phyloP scores from a whole-genome alignment of 2,113 vertebrate genomes.

The Tor tambroides region DNA sequence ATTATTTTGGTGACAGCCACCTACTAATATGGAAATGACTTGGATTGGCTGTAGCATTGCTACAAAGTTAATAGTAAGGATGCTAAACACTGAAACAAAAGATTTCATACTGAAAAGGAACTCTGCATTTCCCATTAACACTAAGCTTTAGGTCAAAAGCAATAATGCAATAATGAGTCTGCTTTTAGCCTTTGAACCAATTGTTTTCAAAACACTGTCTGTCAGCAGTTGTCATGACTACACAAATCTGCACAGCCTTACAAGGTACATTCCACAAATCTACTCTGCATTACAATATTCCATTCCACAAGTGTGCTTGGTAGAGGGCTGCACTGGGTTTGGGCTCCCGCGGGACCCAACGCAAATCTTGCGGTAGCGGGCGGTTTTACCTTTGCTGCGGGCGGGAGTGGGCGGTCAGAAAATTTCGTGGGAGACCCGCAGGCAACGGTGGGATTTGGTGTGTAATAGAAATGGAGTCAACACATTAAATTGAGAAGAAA shows the following conservation, averaged over 20 bases:
- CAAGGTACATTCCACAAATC: neutral
- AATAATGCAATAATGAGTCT: neutral
- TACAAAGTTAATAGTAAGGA: neutral
- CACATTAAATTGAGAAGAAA: too few species aligned
- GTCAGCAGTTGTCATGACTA: neutral
- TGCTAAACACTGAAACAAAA: neutral
- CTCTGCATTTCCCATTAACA: neutral
- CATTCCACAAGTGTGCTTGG: neutral
- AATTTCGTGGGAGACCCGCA: too few species aligned
- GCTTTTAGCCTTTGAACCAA: neutral
- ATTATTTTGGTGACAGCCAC: too few species aligned
- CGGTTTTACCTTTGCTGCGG: too few species aligned
- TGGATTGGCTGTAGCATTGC: neutral
- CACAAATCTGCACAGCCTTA: slow-evolving; percentile 4
- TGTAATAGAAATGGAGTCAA: too few species aligned
- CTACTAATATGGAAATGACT: neutral
- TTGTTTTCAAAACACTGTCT: slow-evolving; percentile 1
- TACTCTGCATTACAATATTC: neutral
- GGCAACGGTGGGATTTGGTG: too few species aligned
- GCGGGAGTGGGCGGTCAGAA: too few species aligned
- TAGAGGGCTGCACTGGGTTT: too few species aligned
- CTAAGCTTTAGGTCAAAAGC: neutral
- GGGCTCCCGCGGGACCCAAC: too few species aligned
- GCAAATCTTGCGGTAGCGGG: too few species aligned
- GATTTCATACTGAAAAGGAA: neutral